Evolutionary conservation across 2,113 vertebrate genomes (phyloP), one percentile per base, ranked within the genome.

Genomic region (Apistogramma diplotaenia): DNA sequence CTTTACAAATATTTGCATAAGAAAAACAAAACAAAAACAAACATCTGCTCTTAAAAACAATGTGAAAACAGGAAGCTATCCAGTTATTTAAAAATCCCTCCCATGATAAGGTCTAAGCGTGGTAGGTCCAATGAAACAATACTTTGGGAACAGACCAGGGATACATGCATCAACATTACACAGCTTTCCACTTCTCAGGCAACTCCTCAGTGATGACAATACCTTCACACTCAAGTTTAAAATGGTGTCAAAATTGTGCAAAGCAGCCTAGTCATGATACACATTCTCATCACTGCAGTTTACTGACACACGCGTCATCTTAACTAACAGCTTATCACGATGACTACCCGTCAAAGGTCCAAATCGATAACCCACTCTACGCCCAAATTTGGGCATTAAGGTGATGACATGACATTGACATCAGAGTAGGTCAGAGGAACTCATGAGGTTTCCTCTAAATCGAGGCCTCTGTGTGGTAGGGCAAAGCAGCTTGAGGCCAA

Each of bases 1-100:
- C 85, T 95, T 91, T 95, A 95, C 91, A 95, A 93, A 94, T 90
- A 89, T 94, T 93, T 91, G 86, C 86, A 93, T 93, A 91, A 90
- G 86, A 92, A 93, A 93, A 88, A n/a, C n/a, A n/a, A 81, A 91
- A 89, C 60, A 84, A 79, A 85, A 91, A 87, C 65, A 78, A 77
- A 87, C 8, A 43, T 87, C 73, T 85, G 85, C 83, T 81, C 62
- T 89, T 86, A 88, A 86, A 90, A 92, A 89, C 74, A 87, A 89
- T 10, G 25, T 43, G 56, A 88, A 84, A 82, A 93, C 60, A 90
- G 77, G 57, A 90, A 92, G 77, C 89, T 81, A 84, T 89, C 87
- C 80, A 86, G 87, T 91, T 90, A 72, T 92, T 90, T 60, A 83
- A 88, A 90, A 89, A 84, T 73, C 84, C 82, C 80, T 78, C 84